These are phyloP conservation scores for Alosa alosa DNA, from an alignment of 2,113 vertebrate species.

Conservation along the genomic window DNA sequence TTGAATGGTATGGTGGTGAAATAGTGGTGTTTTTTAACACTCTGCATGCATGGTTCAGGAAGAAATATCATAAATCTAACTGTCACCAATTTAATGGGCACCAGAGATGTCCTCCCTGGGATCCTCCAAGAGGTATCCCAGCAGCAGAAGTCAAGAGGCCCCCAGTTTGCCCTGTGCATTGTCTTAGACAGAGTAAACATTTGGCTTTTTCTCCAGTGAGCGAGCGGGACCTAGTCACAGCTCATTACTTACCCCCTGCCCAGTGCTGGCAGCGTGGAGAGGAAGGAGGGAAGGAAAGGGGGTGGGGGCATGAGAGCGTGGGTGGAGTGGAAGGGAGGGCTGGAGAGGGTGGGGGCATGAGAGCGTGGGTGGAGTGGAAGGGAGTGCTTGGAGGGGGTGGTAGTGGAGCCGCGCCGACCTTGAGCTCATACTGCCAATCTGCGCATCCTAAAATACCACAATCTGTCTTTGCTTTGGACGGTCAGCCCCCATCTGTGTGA, in stretches of 20 bases:
- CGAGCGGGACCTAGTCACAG: background rate
- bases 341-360: background rate
- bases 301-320: background rate
- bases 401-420: background rate
- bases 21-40: background rate
- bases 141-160: background rate
- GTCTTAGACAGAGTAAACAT: constrained; percentile 7
- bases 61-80: background rate
- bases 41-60: background rate
- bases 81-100: background rate
- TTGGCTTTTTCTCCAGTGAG: background rate
- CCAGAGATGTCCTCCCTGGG: background rate
- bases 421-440: constrained; percentile 7
- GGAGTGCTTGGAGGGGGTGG: background rate
- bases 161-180: constrained; percentile 3
- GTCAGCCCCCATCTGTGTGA: background rate
- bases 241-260: constrained; percentile 11
- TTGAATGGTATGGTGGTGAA: background rate
- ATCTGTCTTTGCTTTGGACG: constrained; percentile 8
- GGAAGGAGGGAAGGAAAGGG: background rate
- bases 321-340: background rate
- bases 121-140: constrained; percentile 8
- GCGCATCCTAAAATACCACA: constrained; percentile 11
- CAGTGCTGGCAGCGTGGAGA: background rate
- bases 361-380: background rate